Base-by-base conservation (phyloP, 2,113 vertebrate genomes). In the Cathartes aura region DNA sequence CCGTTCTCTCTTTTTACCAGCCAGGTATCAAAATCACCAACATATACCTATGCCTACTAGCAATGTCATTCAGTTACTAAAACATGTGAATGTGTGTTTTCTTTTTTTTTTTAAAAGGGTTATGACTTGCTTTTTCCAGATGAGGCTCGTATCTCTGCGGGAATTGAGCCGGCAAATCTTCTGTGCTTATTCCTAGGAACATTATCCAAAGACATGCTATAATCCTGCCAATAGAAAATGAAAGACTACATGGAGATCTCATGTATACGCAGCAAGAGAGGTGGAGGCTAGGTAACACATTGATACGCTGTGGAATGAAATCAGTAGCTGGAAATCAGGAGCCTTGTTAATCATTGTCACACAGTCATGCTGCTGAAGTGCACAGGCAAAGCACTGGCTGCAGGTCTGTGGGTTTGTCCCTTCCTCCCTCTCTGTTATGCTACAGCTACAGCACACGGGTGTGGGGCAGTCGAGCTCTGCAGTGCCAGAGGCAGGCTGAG, bases 121-220 rank as follows among this genome's bases (percentile, higher is more conserved):
- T 64, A 26, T 80, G 15, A 62, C 32, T 63, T 83, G 1, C 4
- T 68, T 74, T 48, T 64, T 24, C 80, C 83, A 96, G 85, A 94
- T 60, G 27, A 58, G 40, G 24, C 16, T 84, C 8, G 2, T 83
- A 55, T 50, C 88, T 53, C 47, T 76, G 47, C 89, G 55, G 64
- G 81, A 96, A 94, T 76, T 3, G 12, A 85, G 64, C 43, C 72
- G 93, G 40, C 8, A 94, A 63, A 17, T 75, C 82, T 93, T 88
- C 76, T 63, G n/a, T 67, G 42, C n/a, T 89, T 66, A 12, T 63
- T 90, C 55, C 32, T 47, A 40, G 63, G 62, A 86, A 72, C 17
- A 19, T 15, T 63, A 68, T 47, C 59, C 29, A 83, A 92, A 79
- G 36, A 64, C 23, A 36, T 64, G 34, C 38, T 40, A 84, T 59